Conservation (phyloP, 2,797 vertebrate genomes). For the Chaetophractus vellerosus region DNA sequence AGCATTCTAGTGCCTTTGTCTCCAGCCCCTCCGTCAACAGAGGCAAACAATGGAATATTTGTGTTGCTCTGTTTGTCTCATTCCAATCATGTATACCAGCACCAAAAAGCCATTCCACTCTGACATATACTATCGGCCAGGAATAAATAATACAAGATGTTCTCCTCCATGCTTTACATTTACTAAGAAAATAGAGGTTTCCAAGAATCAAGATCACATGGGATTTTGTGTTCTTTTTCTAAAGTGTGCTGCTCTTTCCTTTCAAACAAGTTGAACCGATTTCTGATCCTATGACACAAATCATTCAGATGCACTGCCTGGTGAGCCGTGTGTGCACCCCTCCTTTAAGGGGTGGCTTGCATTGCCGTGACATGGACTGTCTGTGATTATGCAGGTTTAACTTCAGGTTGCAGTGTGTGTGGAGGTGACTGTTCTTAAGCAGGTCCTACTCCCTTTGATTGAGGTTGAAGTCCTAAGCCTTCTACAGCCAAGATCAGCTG, state of each 20-base stretch:
- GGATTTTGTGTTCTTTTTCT: slow-evolving; percentile 77
- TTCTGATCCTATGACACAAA: slow-evolving; percentile 74
- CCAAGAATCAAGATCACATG: slow-evolving; percentile 64
- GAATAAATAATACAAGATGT: slow-evolving; percentile 77
- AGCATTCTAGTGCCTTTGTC: slow-evolving; percentile 41
- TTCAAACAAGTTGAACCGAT: slow-evolving; percentile 68
- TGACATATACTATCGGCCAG: slow-evolving; percentile 42
- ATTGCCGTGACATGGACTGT: slow-evolving; percentile 17
- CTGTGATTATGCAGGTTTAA: slow-evolving; percentile 46
- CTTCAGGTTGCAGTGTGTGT: neutral
- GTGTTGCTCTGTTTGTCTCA: slow-evolving; percentile 33
- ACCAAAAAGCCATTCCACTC: slow-evolving; percentile 51
- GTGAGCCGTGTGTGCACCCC: neutral
- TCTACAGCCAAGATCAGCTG: slow-evolving; percentile 52
- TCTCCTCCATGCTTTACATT: slow-evolving; percentile 45
- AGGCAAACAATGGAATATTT: slow-evolving; percentile 75
- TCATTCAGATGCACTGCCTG: neutral
- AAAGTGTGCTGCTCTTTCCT: slow-evolving; percentile 65
- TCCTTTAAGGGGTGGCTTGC: neutral
- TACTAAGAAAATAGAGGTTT: slow-evolving; percentile 82
- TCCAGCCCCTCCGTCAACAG: slow-evolving; percentile 33
- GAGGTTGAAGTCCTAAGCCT: slow-evolving; percentile 67
- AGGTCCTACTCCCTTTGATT: slow-evolving; percentile 35
- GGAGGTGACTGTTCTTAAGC: slow-evolving; percentile 67
- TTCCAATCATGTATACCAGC: neutral